These are phyloP conservation scores for Aulostomus chinensis DNA, from an alignment of 2,797 vertebrate species.

Conservation along the genomic window DNA sequence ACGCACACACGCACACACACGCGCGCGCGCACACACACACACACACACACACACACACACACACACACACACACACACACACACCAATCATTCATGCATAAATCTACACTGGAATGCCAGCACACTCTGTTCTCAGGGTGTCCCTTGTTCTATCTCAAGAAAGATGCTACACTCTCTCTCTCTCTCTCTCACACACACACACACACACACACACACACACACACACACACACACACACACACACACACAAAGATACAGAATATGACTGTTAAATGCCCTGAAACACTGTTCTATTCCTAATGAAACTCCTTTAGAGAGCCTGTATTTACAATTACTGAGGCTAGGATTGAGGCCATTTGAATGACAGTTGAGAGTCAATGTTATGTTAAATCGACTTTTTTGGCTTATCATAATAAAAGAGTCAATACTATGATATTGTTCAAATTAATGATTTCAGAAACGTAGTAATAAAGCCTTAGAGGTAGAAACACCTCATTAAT, in stretches of 20 bases:
- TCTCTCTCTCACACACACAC: neutral
- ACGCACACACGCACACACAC: conserved; percentile 9
- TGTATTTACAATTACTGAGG: too few species aligned
- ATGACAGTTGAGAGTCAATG: neutral
- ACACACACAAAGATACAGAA: conserved; percentile 16
- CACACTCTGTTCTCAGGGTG: conserved; percentile 24
- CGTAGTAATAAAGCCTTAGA: too few species aligned
- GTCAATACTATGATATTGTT: too few species aligned
- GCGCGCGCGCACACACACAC: conserved; percentile 5
- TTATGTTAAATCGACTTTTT: neutral
- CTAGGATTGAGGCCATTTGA: neutral
- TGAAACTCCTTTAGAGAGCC: conserved; percentile 20
- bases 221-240: conserved; percentile 14
- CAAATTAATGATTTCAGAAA: neutral
- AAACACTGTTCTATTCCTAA: conserved; percentile 27
- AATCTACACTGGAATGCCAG: conserved; percentile 20
- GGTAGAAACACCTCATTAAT: too few species aligned
- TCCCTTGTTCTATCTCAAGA: conserved; percentile 18
- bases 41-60: conserved; percentile 7
- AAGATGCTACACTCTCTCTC: too few species aligned
- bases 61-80: conserved; percentile 5
- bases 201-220: conserved; percentile 6
- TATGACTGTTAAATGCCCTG: conserved; percentile 19
- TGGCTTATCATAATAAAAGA: neutral
- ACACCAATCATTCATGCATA: conserved; percentile 53